A percentile compares a stretch with the other conserved stretches of the same genome.
Evolutionary conservation across 2,797 vertebrate genomes (phyloP).

Genomic region (Leptoclinus maculatus): DNA sequence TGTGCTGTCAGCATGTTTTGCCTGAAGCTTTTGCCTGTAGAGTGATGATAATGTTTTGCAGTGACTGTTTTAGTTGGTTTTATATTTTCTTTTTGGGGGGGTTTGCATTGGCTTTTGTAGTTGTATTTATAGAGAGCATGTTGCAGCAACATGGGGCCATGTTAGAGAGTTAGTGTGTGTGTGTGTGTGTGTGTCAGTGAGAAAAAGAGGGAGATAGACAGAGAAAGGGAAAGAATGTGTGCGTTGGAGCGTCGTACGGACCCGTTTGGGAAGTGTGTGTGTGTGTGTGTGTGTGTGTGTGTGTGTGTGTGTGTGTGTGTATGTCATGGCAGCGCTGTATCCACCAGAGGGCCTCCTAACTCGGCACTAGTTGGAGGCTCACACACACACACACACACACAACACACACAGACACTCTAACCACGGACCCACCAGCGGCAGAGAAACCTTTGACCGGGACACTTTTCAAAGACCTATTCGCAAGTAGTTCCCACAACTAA

Average conservation of each 20-base stretch:
- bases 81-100: neutral
- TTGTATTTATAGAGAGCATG: conserved; percentile 19
- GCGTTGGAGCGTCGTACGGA: conserved; percentile 46
- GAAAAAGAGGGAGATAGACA: conserved; percentile 14
- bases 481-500: neutral
- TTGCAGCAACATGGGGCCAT: conserved; percentile 50
- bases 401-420: conserved; percentile 37
- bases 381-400: conserved; percentile 34
- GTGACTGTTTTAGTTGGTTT: conserved; percentile 20
- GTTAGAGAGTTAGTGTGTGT: conserved; percentile 13
- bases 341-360: conserved; percentile 99
- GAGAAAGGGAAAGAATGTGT: conserved; percentile 47
- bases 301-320: conserved; percentile 35
- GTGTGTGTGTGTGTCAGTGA: neutral
- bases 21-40: conserved; percentile 46
- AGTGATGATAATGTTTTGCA: conserved; percentile 41
- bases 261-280: conserved; percentile 25
- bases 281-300: conserved; percentile 64
- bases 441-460: conserved; percentile 69
- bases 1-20: conserved; percentile 47
- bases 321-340: conserved; percentile 83
- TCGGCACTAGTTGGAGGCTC: conserved; percentile 73
- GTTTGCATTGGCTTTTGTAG: conserved; percentile 14
- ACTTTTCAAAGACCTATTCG: conserved; percentile 37
- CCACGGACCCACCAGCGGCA: conserved; percentile 53